Evolutionary conservation across 2,888 invertebrate genomes (phyloP), one percentile per base, ranked within the genome.

Genomic region (Polyommatus icarus): DNA sequence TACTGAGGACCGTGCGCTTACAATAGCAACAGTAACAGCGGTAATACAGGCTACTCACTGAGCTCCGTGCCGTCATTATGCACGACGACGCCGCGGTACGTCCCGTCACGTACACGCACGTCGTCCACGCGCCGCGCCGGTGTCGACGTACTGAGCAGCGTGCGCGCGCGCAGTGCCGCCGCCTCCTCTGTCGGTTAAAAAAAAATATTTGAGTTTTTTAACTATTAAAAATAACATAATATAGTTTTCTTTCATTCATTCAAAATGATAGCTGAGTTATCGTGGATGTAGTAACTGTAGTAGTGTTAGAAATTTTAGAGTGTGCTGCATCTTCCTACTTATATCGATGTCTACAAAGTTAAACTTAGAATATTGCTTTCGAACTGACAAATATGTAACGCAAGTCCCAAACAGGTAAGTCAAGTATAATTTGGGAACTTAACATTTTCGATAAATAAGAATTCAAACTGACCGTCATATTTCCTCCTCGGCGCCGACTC

Each of bases 41-140:
- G 7, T 1, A 32, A 24, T 50, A n/a, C n/a, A 36, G 1, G 10
- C 29, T 77, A 83, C 89, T 88, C 8, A 94, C 93, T 88, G 8
- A 94, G 90, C 77, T 93, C 92, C 0, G 94, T 91, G 78, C 93
- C 94, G 78, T 94, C 94, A 77, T 87, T 87, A 78, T 94, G 94
- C 77, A 88, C 76, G 8, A 93, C 91, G 1, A 87, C 82, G 71
- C 93, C 93, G 29, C 90, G 84, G 84, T 94, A 94, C 1, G 93
- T 92, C 81, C 94, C 94, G 83, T 93, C 92, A 80, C 84, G 85
- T 50, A 81, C 83, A 79, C 86, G 82, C 29, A 67, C 67, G 80
- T 83, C 85, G 77, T 83, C 77, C 76, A 79, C 81, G 77, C 78
- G 76, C 79, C 79, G 76, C 85, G 85, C 29, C 59, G 94, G 94